These are phyloP conservation scores for Chrysopa pallens DNA, from an alignment of 1,140 invertebrate genomes.

Conservation along the genomic window DNA sequence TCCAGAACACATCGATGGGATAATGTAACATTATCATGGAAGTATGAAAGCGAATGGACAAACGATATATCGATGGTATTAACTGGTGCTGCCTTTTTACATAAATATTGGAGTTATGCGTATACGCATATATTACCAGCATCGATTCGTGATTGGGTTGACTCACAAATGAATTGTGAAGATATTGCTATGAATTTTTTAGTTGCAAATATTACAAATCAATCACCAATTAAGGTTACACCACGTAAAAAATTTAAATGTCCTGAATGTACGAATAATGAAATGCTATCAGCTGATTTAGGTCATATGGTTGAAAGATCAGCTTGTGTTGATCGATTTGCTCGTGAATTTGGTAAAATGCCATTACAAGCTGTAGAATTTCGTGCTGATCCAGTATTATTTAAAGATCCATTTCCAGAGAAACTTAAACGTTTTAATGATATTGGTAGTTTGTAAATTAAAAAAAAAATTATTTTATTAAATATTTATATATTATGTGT, in stretches of 20 bases:
- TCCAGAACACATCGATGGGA: constrained; percentile 81
- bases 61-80: constrained; percentile 87
- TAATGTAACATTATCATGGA: constrained; percentile 64
- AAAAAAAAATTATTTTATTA: constrained; percentile 7
- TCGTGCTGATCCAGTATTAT: constrained; percentile 85
- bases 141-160: constrained; percentile 60
- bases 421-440: constrained; percentile 80
- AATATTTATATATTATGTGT: too few relatives aligned
- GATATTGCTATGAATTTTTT: constrained; percentile 93
- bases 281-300: constrained; percentile 85
- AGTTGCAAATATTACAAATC: constrained; percentile 75
- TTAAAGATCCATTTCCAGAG: constrained; percentile 72
- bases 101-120: constrained; percentile 83
- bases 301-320: constrained; percentile 87
- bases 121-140: constrained; percentile 69
- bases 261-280: constrained; percentile 82
- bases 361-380: constrained; percentile 81
- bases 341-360: constrained; percentile 69
- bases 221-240: constrained; percentile 90
- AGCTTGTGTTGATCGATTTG: constrained; percentile 79
- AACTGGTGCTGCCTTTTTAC: constrained; percentile 85
- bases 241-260: constrained; percentile 97
- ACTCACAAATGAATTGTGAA: constrained; percentile 87
- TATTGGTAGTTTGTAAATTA: constrained; percentile 68
- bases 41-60: constrained; percentile 89